phyloP scores from a whole-genome alignment of 1,140 invertebrate species.

The Drosophila nigromelanica region DNA sequence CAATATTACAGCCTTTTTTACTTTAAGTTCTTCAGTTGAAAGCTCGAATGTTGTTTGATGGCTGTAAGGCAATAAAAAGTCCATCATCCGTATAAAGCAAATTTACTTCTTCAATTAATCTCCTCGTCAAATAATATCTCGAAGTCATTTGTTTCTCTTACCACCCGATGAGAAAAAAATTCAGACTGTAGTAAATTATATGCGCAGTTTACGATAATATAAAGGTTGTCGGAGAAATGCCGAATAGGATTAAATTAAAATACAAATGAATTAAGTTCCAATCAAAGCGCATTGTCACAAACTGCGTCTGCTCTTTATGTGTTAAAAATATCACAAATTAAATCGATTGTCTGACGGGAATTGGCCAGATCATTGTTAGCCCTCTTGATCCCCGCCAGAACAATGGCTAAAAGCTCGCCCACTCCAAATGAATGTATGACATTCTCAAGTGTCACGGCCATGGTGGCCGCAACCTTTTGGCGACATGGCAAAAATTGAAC shows the following conservation, averaged over 20 bases:
- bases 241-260: constrained; percentile 51
- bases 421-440: constrained; percentile 51
- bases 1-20: neutral
- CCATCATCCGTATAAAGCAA: neutral
- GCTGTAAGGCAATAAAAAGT: no score
- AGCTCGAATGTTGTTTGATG: neutral
- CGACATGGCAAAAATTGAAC: constrained; percentile 36
- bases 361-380: constrained; percentile 44
- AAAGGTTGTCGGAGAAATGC: constrained; percentile 17
- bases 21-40: neutral
- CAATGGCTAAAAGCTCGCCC: constrained; percentile 48
- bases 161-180: constrained; percentile 19
- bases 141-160: constrained; percentile 15
- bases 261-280: constrained; percentile 33
- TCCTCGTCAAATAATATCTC: constrained; percentile 19
- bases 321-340: constrained; percentile 56
- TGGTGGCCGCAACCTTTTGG: constrained; percentile 56
- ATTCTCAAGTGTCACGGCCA: constrained; percentile 56
- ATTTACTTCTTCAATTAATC: constrained; percentile 18
- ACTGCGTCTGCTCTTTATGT: constrained; percentile 26
- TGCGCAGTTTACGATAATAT: constrained; percentile 46
- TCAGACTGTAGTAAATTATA: constrained; percentile 38
- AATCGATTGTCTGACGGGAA: constrained; percentile 58
- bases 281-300: constrained; percentile 28
- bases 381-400: constrained; percentile 38